phyloP scores from a whole-genome alignment of 2,113 vertebrate genomes.

The Cettia cetti region DNA sequence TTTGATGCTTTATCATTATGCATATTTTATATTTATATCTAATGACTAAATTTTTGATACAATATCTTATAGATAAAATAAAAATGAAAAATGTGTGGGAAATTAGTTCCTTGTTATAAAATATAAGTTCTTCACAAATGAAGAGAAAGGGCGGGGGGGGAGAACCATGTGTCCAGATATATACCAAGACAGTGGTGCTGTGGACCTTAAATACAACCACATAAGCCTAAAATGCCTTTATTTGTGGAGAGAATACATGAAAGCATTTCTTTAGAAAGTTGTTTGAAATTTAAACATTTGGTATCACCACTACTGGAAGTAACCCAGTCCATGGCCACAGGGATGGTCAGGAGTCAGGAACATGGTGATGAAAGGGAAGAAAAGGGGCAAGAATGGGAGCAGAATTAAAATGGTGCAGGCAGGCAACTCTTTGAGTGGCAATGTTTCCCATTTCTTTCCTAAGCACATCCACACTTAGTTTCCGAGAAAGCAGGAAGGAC shows the following conservation, averaged over 20 bases:
- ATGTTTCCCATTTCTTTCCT: neutral
- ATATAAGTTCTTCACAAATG: neutral
- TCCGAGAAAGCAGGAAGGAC: conserved; percentile 33
- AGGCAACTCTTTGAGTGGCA: neutral
- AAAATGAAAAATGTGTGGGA: neutral
- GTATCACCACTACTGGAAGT: neutral
- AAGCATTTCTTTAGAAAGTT: neutral
- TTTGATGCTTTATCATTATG: neutral
- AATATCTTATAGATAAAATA: neutral
- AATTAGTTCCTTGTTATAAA: neutral
- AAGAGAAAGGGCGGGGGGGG: neutral
- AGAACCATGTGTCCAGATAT: neutral
- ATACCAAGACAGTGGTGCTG: neutral
- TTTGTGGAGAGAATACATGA: neutral
- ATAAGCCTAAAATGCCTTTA: neutral
- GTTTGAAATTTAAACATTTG: neutral
- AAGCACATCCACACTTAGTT: neutral
- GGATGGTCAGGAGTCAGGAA: neutral
- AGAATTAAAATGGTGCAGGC: neutral
- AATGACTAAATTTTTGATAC: neutral
- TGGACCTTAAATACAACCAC: neutral
- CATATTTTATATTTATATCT: too few relatives aligned
- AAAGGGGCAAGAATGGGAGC: neutral
- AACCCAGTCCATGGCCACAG: neutral
- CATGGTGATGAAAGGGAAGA: neutral